Evolutionary conservation across 2,113 vertebrate species (phyloP).

Genomic region (Edolisoma coerulescens): DNA sequence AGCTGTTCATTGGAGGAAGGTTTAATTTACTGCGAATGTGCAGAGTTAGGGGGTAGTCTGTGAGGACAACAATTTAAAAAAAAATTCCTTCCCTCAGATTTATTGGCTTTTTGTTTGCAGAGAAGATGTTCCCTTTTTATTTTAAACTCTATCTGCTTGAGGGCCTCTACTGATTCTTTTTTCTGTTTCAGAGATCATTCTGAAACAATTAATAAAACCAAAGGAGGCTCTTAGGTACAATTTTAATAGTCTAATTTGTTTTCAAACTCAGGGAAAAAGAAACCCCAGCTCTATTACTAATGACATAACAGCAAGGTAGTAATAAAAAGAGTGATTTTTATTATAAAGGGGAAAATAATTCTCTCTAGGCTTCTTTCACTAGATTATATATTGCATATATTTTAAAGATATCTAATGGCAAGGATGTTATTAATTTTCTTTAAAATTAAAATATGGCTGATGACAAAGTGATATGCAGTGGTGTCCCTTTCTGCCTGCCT

Average conservation of each 20-base stretch:
- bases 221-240: conserved; percentile 45
- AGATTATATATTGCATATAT: background rate
- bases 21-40: background rate
- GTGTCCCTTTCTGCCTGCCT: background rate
- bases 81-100: background rate
- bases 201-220: conserved; percentile 48
- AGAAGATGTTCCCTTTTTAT: conserved; percentile 22
- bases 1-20: background rate
- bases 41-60: background rate
- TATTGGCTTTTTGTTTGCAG: conserved; percentile 29
- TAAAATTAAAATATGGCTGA: conserved; percentile 6
- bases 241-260: conserved; percentile 62
- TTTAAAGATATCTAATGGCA: background rate
- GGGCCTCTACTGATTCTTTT: conserved; percentile 30
- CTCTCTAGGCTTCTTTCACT: background rate
- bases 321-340: conserved; percentile 37
- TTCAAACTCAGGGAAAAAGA: conserved; percentile 35
- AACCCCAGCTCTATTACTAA: conserved; percentile 46
- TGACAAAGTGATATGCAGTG: background rate
- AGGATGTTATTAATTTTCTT: background rate
- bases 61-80: background rate
- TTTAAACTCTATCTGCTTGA: conserved; percentile 46
- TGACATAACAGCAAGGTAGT: conserved; percentile 20
- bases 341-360: conserved; percentile 21
- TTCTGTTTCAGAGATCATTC: conserved; percentile 9